Conservation (phyloP, 2,888 invertebrate species). For the Malachius bipustulatus region DNA sequence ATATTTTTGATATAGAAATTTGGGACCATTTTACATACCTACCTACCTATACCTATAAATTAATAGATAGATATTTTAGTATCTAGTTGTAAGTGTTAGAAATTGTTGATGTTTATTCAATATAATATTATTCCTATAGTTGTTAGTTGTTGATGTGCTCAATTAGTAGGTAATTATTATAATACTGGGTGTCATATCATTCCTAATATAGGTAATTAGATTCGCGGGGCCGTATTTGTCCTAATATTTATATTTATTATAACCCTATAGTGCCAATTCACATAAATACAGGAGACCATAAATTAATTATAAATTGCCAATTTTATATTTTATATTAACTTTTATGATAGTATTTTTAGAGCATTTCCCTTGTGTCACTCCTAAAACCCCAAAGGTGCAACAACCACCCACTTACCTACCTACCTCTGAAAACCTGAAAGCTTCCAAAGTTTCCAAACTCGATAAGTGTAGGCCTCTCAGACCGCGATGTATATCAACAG, state of each 20-base stretch:
- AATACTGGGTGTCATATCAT: conserved; percentile 25
- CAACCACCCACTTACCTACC: too few species aligned
- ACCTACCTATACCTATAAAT: too few species aligned
- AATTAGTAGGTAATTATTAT: conserved; percentile 26
- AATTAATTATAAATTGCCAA: conserved; percentile 5
- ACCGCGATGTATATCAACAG: too few species aligned
- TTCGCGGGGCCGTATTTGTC: conserved; percentile 21
- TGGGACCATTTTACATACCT: conserved; percentile 27
- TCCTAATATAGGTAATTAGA: conserved; percentile 16
- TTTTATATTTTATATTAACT: conserved; percentile 4
- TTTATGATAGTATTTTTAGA: too few species aligned
- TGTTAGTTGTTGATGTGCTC: conserved; percentile 27
- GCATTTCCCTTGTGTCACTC: too few species aligned
- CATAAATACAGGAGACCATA: conserved; percentile 4
- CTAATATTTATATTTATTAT: background rate
- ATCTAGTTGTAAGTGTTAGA: conserved; percentile 23
- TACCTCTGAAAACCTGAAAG: too few species aligned
- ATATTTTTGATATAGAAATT: conserved; percentile 31
- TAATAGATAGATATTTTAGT: conserved; percentile 16
- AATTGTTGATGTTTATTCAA: conserved; percentile 24
- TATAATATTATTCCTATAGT: conserved; percentile 21
- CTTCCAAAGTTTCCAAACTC: too few species aligned
- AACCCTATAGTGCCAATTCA: conserved; percentile 13
- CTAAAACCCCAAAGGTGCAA: too few species aligned
- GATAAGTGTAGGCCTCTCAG: too few species aligned